A percentile compares a stretch with the other conserved stretches of the same genome.
Evolutionary conservation across 2,888 invertebrate genomes (phyloP).

Genomic region (Pterostichus niger): DNA sequence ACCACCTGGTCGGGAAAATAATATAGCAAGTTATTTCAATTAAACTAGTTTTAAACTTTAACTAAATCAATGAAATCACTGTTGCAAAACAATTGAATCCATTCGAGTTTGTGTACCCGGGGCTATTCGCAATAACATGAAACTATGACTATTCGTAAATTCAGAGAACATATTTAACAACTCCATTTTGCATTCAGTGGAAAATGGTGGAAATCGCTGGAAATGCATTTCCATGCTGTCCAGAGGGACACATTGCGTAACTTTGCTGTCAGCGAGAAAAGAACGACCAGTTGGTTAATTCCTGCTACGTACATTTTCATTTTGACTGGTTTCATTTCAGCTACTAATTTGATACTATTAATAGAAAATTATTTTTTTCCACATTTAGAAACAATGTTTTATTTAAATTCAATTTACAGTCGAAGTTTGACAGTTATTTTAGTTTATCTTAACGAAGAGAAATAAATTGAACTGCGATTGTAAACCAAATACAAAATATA

Average conservation of each 20-base stretch:
- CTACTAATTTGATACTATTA: too few relatives aligned
- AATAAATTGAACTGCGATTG: too few relatives aligned
- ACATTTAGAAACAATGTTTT: too few relatives aligned
- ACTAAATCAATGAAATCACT: neutral
- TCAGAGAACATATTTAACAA: slow-evolving; percentile 28
- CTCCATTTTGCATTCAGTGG: slow-evolving; percentile 2
- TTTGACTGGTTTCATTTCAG: too few relatives aligned
- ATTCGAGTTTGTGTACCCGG: neutral
- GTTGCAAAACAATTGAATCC: slow-evolving; percentile 20
- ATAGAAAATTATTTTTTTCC: too few relatives aligned
- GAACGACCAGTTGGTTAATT: too few relatives aligned
- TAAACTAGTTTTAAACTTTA: neutral
- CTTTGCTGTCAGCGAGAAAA: too few relatives aligned
- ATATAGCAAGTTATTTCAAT: neutral
- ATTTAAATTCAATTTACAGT: too few relatives aligned
- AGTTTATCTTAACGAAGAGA: too few relatives aligned
- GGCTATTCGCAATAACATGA: neutral
- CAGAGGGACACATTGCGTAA: neutral
- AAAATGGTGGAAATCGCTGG: neutral
- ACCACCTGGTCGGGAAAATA: neutral
- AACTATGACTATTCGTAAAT: slow-evolving; percentile 10
- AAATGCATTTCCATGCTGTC: slow-evolving; percentile 3
- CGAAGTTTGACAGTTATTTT: too few relatives aligned
- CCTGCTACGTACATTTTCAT: too few relatives aligned
- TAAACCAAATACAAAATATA: too few relatives aligned